Base-by-base conservation (phyloP, 2,888 invertebrate genomes). In the Rhamnusium bicolor region DNA sequence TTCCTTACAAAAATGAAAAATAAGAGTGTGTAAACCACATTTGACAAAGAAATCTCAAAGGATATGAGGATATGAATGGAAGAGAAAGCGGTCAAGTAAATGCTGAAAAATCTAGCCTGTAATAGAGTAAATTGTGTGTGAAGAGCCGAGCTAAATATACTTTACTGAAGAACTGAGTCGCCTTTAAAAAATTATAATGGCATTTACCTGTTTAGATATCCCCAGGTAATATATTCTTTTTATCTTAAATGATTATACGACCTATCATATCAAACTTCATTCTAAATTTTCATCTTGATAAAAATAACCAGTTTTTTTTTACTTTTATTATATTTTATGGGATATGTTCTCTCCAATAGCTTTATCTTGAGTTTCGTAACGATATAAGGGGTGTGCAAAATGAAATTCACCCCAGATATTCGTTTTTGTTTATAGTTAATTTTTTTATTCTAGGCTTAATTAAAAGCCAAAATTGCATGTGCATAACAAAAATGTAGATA, bases 81-180 rank as follows among this genome's bases (percentile, higher is more conserved):
- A 51, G 63, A 63, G 47, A 51, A 51, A 63, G 63, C 63, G 63
- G 63, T 63, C 63, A 63, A 63, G 63, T 63, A 63, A 63, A 63
- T 63, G 63, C 63, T 21, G 63, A 51, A 63, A 63, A 63, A 63
- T 63, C 63, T 63, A 51, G 47, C 63, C 49, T 47, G 63, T 63
- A 63, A 63, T 63, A 63, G 63, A 51, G 63, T 63, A 63, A 63
- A 63, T 63, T 51, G 63, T 63, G 63, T 63, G 63, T 63, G 49
- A 63, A 63, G 63, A 63, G 24, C 27, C 5, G 7, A 49, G 51
- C 49, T 47, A 63, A 51, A 63, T 49, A 63, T 63, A 51, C 63
- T 63, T 21, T 14, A 63, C 27, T 51, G 49, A 47, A 29, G 63
- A 63, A 49, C 27, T 10, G 27, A 27, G 47, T 51, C 49, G 27